These are phyloP conservation scores for Odontocerum albicorne DNA, from an alignment of 2,888 invertebrate genomes.

Conservation along the genomic window DNA sequence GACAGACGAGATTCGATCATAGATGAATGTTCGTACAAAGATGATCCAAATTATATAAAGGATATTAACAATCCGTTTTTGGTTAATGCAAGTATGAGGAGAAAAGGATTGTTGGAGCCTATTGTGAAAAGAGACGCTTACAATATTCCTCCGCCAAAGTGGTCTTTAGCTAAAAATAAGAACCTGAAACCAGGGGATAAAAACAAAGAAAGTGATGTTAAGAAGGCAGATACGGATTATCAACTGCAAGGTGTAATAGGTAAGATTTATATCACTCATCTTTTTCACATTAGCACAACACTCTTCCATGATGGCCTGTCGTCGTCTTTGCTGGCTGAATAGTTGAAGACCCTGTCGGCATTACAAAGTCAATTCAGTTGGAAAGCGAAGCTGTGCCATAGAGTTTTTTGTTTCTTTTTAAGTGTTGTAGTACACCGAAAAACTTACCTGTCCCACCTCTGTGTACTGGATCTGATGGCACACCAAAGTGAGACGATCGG, in stretches of 20 bases:
- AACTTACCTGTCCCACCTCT: too few species aligned
- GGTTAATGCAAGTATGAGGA: slow-evolving; percentile 34
- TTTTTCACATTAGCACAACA: not conserved
- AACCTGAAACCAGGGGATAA: slow-evolving; percentile 6
- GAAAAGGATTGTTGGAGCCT: slow-evolving; percentile 52
- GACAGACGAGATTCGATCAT: not conserved
- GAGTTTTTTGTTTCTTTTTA: too few species aligned
- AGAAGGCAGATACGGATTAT: slow-evolving; percentile 27
- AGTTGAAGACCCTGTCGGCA: too few species aligned
- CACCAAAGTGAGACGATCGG: too few species aligned
- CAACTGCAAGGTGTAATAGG: slow-evolving; percentile 35
- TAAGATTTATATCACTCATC: too few species aligned
- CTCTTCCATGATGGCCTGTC: too few species aligned
- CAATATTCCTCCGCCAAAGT: slow-evolving; percentile 42
- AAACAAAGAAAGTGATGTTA: slow-evolving; percentile 15
- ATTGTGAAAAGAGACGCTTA: slow-evolving; percentile 45
- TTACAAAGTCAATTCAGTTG: too few species aligned
- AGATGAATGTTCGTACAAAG: slow-evolving; percentile 28
- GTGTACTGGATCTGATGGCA: too few species aligned
- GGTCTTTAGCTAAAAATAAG: slow-evolving; percentile 50
- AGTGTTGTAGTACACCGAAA: too few species aligned
- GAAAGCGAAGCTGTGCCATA: too few species aligned
- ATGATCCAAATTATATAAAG: slow-evolving; percentile 36
- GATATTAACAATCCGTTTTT: slow-evolving; percentile 36
- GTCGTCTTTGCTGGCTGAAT: too few species aligned